phyloP scores from a whole-genome alignment of 2,113 vertebrate species.

The Symphodus melops region DNA sequence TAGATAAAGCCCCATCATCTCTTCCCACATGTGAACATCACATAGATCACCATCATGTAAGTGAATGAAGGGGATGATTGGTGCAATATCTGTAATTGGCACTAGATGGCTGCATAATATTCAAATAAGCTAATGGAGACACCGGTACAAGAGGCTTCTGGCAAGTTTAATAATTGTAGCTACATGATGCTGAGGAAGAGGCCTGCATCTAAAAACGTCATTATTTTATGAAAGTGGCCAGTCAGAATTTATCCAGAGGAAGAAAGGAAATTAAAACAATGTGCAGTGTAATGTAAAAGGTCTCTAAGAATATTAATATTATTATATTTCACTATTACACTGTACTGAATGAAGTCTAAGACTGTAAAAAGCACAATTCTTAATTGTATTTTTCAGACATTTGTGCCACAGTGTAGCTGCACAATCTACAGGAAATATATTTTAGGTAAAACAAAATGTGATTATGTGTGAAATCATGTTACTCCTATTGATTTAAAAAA shows the following conservation, averaged over 20 bases:
- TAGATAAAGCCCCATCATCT: conserved; percentile 57
- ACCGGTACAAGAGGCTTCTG: conserved; percentile 58
- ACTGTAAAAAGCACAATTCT: conserved; percentile 81
- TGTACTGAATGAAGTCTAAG: conserved; percentile 63
- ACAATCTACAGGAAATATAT: conserved; percentile 60
- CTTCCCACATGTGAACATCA: conserved; percentile 67
- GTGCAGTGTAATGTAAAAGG: conserved; percentile 35
- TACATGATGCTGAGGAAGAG: conserved; percentile 39
- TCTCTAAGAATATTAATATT: conserved; percentile 37
- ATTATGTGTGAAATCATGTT: conserved; percentile 48
- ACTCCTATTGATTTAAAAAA: conserved; percentile 37
- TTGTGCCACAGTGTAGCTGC: conserved; percentile 52
- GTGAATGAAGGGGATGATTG: conserved; percentile 73
- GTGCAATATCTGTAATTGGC: conserved; percentile 86
- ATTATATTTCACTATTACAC: conserved; percentile 41
- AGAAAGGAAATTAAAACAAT: conserved; percentile 26
- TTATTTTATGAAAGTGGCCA: conserved; percentile 57
- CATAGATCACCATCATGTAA: conserved; percentile 74
- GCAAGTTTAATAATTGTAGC: conserved; percentile 50
- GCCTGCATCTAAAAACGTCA: conserved; percentile 53
- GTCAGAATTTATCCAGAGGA: conserved; percentile 53
- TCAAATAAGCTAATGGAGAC: conserved; percentile 72
- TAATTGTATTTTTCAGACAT: conserved; percentile 68
- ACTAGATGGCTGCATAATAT: conserved; percentile 88
- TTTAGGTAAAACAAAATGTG: conserved; percentile 41